Evolutionary conservation across 2,113 vertebrate genomes (phyloP), one percentile per base, ranked within the genome.

Genomic region (Motacilla tschutschensis): DNA sequence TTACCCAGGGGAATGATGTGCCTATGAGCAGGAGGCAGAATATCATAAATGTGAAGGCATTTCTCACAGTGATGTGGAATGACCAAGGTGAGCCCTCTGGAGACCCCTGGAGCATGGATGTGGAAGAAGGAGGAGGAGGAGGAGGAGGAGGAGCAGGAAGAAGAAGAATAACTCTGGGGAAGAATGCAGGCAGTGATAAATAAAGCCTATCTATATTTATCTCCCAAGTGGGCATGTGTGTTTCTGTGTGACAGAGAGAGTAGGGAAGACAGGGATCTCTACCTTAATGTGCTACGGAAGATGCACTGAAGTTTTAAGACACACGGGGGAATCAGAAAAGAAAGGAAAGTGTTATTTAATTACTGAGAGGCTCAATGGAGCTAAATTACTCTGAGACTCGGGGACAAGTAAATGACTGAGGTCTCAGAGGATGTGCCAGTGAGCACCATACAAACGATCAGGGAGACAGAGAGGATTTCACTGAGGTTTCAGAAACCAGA

Each of bases 311-410:
- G 33, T 83, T 63, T 83, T 53, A 83, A 91, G 70, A 46, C 33
- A 29, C 44, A 29, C 0, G 0, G 22, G 65, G 35, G 54, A 88
- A 60, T 53, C 18, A 53, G 78, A 60, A 78, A 54, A 31, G 22
- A 83, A 85, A 73, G 43, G 64, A 55, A 91, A 74, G 14, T 78
- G 22, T 80, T 82, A 50, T 65, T 85, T 87, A 80, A 81, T 91
- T 86, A 79, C 66, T 75, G 29, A 43, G 65, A 81, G 7, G 22
- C 8, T 79, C 46, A 64, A 4, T 57, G 35, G 43, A 22, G 47
- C 28, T 83, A 38, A 87, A 88, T 83, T 83, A 74, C 48, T 74
- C 31, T 74, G 66, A 78, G 70, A 14, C 73, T 75, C 3, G 0
- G 54, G 46, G n/a, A 72, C 9, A 20, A 18, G 41, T 48, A 67